Evolutionary conservation across 2,888 invertebrate species (phyloP).

Genomic region (Cryptocheilus praepositus): DNA sequence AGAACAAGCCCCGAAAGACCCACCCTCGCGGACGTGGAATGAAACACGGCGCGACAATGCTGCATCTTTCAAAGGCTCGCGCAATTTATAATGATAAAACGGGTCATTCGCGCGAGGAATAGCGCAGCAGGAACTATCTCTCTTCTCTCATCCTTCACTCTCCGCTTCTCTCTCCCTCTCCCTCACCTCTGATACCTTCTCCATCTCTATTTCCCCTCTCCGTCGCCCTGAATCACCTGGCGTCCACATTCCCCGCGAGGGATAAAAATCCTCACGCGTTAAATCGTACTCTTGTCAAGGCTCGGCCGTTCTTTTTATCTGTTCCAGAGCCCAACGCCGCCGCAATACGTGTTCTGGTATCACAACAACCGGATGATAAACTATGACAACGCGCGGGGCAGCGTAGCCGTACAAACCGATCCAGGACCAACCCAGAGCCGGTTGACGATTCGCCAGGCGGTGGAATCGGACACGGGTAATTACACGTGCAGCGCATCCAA

Average conservation of each 20-base stretch:
- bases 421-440: slow-evolving; percentile 91
- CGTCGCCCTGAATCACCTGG: slow-evolving; percentile 1
- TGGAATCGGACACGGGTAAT: slow-evolving; percentile 91
- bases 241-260: slow-evolving; percentile 2
- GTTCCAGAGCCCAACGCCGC: slow-evolving; percentile 91
- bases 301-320: slow-evolving; percentile 22
- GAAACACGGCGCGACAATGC: slow-evolving; percentile 7
- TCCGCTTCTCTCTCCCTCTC: too few species aligned
- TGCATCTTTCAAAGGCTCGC: neutral
- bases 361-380: slow-evolving; percentile 96
- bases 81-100: slow-evolving; percentile 8
- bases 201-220: too few species aligned
- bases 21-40: neutral
- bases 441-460: slow-evolving; percentile 88
- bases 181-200: neutral
- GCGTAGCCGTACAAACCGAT: slow-evolving; percentile 88
- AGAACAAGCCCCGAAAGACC: too few species aligned
- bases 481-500: slow-evolving; percentile 93
- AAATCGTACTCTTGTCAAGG: slow-evolving; percentile 25
- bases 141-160: slow-evolving; percentile 1
- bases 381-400: slow-evolving; percentile 90
- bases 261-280: slow-evolving; percentile 23
- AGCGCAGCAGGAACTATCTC: neutral
- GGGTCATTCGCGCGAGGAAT: slow-evolving; percentile 22
- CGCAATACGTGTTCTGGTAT: slow-evolving; percentile 97